Base-by-base conservation (phyloP, 2,888 invertebrate species). In the Drosophila kanekoi region DNA sequence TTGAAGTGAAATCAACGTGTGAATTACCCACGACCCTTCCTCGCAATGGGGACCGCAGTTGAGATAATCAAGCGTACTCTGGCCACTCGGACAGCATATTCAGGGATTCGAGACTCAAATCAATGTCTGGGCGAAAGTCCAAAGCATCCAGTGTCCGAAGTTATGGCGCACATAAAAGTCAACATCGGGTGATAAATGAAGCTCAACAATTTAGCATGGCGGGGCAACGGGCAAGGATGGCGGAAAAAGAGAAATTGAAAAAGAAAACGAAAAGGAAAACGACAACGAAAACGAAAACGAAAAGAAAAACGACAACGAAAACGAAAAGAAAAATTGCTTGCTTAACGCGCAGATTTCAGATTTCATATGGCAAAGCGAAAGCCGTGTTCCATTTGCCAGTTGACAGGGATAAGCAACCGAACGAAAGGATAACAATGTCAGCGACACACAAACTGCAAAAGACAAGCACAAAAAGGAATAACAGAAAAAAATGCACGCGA, bases 391-490 rank as follows among this genome's bases (percentile, higher is more conserved):
- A 77, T 85, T 81, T 84, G 69, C 61, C 61, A 71, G 65, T 65
- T 67, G 77, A 81, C 82, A 76, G 58, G 72, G 58, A 80, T 82
- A 87, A 85, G 85, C 74, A 74, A 77, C 71, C 73, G 49, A 77
- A 79, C 75, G 85, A 87, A 86, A 81, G 86, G 89, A 85, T 85
- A 85, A 85, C 86, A 87, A 72, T 73, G 73, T 66, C 75, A 78
- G 45, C 52, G 73, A 64, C 87, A 84, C 64, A 84, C 62, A 61
- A 84, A 68, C 86, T 54, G 66, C 54, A 57, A 70, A 47, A 16
- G 68, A 47, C 60, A 49, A 44, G 56, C 33, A 58, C 45, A 52
- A 49, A 52, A 52, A 18, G 45, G 41, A 57, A 47, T 16, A 40
- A 37, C 16, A 48, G 18, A 40, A 32, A 45, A 48, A 52, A 47